Evolutionary conservation across 2,113 vertebrate genomes (phyloP).

Genomic region (Entomyzon cyanotis): DNA sequence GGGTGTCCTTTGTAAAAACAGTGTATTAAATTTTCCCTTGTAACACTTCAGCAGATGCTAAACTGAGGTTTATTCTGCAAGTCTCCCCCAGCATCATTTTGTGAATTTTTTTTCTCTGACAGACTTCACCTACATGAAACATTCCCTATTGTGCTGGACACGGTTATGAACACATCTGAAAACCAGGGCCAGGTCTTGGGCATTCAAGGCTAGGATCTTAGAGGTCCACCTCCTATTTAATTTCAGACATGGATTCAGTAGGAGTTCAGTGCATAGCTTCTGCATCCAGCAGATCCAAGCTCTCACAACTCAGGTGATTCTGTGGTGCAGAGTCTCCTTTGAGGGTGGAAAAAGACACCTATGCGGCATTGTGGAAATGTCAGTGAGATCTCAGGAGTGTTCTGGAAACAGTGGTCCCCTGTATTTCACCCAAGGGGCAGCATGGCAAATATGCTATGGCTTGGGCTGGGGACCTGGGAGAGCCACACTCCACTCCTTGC

Average conservation of each 20-base stretch:
- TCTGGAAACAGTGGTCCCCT: background rate
- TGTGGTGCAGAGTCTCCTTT: background rate
- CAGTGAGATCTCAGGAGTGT: accelerated
- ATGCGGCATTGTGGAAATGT: accelerated
- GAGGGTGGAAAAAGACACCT: background rate
- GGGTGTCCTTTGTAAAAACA: background rate
- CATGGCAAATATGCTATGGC: accelerated
- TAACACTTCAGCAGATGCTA: background rate
- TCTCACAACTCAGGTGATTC: background rate
- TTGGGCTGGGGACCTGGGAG: background rate
- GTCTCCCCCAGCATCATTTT: accelerated
- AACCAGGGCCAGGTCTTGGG: background rate
- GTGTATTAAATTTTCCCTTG: background rate
- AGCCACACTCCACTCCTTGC: background rate
- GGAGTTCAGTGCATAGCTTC: background rate
- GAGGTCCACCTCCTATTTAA: background rate
- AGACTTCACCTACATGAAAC: background rate
- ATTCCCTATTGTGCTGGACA: background rate
- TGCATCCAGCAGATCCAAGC: background rate
- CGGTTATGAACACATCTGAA: background rate
- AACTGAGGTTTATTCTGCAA: background rate
- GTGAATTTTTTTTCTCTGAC: background rate
- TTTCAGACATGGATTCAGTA: background rate
- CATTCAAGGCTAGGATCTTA: background rate
- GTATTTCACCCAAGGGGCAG: background rate